phyloP scores from a whole-genome alignment of 1,140 invertebrate genomes.

The Zaprionus tsacasi region DNA sequence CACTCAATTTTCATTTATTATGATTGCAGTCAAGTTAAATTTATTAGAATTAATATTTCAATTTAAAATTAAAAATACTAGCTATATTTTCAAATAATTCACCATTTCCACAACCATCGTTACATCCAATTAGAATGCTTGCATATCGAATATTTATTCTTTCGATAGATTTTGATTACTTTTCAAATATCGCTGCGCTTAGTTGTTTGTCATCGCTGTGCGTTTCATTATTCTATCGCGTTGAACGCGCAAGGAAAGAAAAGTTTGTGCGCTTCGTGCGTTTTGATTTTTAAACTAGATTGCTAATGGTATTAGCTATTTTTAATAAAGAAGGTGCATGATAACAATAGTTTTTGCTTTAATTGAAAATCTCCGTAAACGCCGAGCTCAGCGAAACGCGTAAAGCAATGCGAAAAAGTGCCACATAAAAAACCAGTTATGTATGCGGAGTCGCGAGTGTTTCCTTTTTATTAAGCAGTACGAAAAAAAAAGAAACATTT shows the following conservation, averaged over 20 bases:
- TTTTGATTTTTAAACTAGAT: conserved; percentile 20
- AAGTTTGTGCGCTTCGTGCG: conserved; percentile 16
- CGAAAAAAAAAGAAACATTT: conserved; percentile 39
- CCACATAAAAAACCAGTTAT: conserved; percentile 66
- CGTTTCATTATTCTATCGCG: conserved; percentile 40
- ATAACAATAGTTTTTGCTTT: conserved; percentile 1
- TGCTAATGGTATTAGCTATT: conserved; percentile 7
- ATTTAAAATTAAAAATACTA: background rate
- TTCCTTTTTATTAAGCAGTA: conserved; percentile 60
- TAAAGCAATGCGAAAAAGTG: conserved; percentile 33
- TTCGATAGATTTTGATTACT: background rate
- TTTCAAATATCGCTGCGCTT: conserved; percentile 17
- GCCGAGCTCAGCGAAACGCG: conserved; percentile 9
- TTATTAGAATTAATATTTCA: background rate
- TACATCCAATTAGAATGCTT: background rate
- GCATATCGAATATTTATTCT: background rate
- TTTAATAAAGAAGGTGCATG: conserved; percentile 28
- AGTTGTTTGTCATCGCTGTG: conserved; percentile 10
- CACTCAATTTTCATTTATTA: background rate
- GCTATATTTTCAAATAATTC: no score
- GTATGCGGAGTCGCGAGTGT: conserved; percentile 54
- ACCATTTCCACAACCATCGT: background rate
- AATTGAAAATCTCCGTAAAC: conserved; percentile 1
- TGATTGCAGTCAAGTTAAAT: background rate
- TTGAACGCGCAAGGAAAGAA: conserved; percentile 45